These are phyloP conservation scores for Mionectes olivaceus DNA, from an alignment of 2,797 vertebrate genomes.

Conservation along the genomic window DNA sequence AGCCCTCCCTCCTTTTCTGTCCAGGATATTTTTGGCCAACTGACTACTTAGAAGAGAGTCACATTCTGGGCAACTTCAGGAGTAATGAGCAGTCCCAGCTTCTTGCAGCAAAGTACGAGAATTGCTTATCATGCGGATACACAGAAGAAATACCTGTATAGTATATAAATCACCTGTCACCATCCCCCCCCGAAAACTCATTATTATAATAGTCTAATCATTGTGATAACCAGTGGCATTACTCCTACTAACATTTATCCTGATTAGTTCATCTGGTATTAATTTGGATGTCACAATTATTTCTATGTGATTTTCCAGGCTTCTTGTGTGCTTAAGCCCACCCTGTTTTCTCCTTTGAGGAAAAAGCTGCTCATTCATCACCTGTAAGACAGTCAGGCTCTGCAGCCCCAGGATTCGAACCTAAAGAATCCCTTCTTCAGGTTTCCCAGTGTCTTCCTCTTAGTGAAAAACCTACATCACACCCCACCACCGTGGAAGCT, in stretches of 20 bases:
- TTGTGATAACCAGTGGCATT: slow-evolving; percentile 11
- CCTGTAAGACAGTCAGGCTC: neutral
- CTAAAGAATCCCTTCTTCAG: neutral
- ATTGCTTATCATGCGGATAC: neutral
- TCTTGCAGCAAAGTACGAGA: neutral
- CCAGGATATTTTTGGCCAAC: neutral
- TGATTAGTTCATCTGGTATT: slow-evolving; percentile 17
- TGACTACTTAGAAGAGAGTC: neutral
- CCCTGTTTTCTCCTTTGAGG: neutral
- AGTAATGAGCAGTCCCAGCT: neutral
- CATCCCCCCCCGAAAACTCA: slow-evolving; percentile 17
- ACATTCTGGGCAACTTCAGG: neutral
- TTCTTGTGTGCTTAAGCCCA: neutral
- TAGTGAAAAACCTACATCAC: neutral
- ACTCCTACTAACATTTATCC: slow-evolving; percentile 32
- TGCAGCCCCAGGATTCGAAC: neutral
- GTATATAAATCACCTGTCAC: slow-evolving; percentile 19
- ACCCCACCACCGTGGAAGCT: neutral
- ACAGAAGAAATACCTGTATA: slow-evolving; percentile 5
- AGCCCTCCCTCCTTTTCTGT: neutral
- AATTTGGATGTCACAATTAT: neutral
- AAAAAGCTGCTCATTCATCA: neutral
- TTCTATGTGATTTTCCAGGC: neutral
- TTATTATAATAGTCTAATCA: slow-evolving; percentile 51
- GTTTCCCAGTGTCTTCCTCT: neutral